Evolutionary conservation across 2,888 invertebrate genomes (phyloP).

Genomic region (Tetropium fuscum): DNA sequence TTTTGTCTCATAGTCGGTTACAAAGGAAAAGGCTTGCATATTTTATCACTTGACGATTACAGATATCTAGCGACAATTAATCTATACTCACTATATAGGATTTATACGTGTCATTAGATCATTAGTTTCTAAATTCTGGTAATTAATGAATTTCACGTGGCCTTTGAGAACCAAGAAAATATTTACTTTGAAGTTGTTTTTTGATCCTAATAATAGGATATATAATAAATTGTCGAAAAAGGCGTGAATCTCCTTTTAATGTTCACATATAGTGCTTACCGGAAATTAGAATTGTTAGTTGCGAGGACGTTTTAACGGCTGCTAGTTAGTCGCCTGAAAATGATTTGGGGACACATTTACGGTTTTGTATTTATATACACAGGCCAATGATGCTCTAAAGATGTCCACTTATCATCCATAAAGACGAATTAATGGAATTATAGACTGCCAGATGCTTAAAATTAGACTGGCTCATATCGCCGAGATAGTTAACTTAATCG

Average conservation of each 20-base stretch:
- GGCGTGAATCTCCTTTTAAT: constrained; percentile 28
- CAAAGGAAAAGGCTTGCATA: no score
- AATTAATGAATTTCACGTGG: constrained; percentile 15
- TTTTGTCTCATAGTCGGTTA: no score
- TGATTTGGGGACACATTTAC: constrained; percentile 63
- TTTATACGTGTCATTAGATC: constrained; percentile 5
- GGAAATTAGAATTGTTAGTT: constrained; percentile 58
- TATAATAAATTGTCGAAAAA: constrained; percentile 27
- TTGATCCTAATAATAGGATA: constrained; percentile 46
- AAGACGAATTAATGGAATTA: constrained; percentile 51
- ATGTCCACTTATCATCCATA: constrained; percentile 58
- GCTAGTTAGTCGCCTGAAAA: constrained; percentile 63
- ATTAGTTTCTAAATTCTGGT: constrained; percentile 15
- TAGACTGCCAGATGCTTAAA: constrained; percentile 48
- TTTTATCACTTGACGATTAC: no score
- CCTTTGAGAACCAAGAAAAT: constrained; percentile 37
- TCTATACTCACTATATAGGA: constrained; percentile 3
- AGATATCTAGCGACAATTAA: no score
- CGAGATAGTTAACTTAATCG: constrained; percentile 40
- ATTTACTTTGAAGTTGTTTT: constrained; percentile 49
- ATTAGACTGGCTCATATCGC: constrained; percentile 43
- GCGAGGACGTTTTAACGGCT: constrained; percentile 62
- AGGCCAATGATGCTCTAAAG: constrained; percentile 52
- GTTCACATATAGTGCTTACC: constrained; percentile 41
- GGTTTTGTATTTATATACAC: constrained; percentile 57